Base-by-base conservation (phyloP, 2,888 invertebrate genomes). In the Pandemis cinnamomeana region DNA sequence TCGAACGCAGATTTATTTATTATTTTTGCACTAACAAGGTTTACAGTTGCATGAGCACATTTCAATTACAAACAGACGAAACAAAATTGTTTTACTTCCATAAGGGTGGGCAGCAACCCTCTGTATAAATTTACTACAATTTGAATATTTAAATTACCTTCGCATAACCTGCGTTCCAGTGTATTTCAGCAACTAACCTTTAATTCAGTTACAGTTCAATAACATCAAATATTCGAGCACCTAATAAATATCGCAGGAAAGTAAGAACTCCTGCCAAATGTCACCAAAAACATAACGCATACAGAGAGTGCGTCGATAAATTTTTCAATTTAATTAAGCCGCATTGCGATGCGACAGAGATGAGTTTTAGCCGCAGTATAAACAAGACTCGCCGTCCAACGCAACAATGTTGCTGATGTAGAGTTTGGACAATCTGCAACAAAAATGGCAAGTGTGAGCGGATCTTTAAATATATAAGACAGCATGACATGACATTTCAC, bases 241-340 rank as follows among this genome's bases (percentile, higher is more conserved):
- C 46, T 71, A 53, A 62, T 66, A 67, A 61, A 61, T 61, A 60
- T 64, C 15, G 20, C 53, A 36, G 8, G 62, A 60, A 48, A 75
- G 71, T 48, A 78, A 78, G 76, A 78, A 81, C 78, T 78, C 79
- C 78, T 86, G 88, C 85, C 87, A 88, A 90, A 87, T 85, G 80
- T 79, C 79, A 77, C 77, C 67, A 44, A 71, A 63, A 68, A 62
- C 53, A 70, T 67, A 42, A 63, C 66, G 69, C 80, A 80, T 80
- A 82, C 81, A 84, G 80, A 77, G 77, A 82, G 82, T 81, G 79
- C 78, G 79, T 79, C 85, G 83, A 90, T 90, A 89, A 90, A 89
- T 83, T 87, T 84, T 83, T 85, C 87, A 89, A 91, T 91, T 91
- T 89, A 90, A 91, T 90, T 89, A 82, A 88, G 64, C 58, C 51